phyloP scores from a whole-genome alignment of 2,113 vertebrate genomes.

The Cyanoramphus novaezelandiae region DNA sequence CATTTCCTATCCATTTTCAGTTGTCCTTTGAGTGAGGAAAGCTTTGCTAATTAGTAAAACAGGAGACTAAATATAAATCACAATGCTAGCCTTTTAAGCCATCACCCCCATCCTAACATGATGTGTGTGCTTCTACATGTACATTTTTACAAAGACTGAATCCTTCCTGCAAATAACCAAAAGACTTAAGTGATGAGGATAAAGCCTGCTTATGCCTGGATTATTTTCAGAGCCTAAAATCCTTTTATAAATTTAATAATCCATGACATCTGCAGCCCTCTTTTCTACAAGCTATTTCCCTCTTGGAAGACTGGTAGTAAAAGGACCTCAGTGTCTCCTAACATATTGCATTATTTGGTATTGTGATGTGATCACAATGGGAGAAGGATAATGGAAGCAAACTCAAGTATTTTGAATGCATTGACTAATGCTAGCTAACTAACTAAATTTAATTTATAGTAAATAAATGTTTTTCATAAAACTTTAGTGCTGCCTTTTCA shows the following conservation, averaged over 20 bases:
- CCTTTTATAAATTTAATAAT: not conserved
- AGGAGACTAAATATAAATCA: not conserved
- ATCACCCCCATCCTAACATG: not conserved
- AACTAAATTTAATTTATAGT: not conserved
- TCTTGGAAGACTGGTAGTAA: not conserved
- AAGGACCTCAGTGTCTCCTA: not conserved
- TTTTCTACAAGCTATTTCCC: not conserved
- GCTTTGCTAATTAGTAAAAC: not conserved
- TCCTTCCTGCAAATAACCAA: not conserved
- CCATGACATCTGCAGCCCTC: not conserved
- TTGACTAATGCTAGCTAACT: not conserved
- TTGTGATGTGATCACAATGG: not conserved
- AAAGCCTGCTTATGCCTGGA: not conserved
- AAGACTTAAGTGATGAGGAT: not conserved
- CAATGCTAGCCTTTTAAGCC: not conserved
- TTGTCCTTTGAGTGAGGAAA: not conserved
- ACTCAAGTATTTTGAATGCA: not conserved
- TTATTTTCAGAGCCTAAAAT: constrained; percentile 20
- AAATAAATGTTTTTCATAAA: not conserved
- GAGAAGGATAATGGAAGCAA: not conserved
- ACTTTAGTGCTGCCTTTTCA: not conserved
- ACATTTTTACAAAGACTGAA: not conserved
- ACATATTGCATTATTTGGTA: not conserved
- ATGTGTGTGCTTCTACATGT: not conserved
- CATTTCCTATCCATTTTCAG: not conserved